These are phyloP conservation scores for Sclerurus mexicanus DNA, from an alignment of 2,113 vertebrate genomes.

Conservation along the genomic window DNA sequence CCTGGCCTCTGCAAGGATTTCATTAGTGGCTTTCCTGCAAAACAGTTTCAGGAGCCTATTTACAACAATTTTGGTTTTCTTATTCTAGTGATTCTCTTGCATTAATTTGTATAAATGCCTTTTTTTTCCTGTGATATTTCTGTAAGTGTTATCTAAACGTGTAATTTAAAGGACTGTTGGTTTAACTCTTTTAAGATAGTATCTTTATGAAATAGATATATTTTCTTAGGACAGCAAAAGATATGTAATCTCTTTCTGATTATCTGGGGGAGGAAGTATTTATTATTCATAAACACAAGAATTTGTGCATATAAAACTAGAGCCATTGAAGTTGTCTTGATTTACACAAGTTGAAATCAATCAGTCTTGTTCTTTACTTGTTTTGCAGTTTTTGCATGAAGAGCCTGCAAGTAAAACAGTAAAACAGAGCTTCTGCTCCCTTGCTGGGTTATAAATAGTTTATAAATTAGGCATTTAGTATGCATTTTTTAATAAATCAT, in stretches of 20 bases:
- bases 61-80: neutral
- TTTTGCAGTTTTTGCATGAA: neutral
- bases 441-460: slow-evolving; percentile 35
- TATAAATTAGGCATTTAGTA: slow-evolving; percentile 16
- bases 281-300: slow-evolving; percentile 15
- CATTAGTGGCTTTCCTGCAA: slow-evolving; percentile 22
- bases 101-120: slow-evolving; percentile 19
- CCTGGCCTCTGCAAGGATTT: slow-evolving; percentile 45
- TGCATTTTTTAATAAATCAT: slow-evolving; percentile 19
- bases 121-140: neutral
- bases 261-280: neutral
- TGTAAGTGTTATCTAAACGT: neutral
- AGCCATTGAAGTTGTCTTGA: neutral
- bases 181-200: neutral
- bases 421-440: neutral
- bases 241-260: neutral
- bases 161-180: neutral
- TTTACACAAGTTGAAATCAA: neutral
- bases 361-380: neutral
- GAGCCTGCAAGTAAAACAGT: neutral
- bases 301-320: neutral
- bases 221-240: neutral
- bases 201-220: neutral
- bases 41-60: slow-evolving; percentile 13
- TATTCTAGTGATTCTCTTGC: neutral